phyloP scores from a whole-genome alignment of 2,888 invertebrate species.

The Cheilosia soror region DNA sequence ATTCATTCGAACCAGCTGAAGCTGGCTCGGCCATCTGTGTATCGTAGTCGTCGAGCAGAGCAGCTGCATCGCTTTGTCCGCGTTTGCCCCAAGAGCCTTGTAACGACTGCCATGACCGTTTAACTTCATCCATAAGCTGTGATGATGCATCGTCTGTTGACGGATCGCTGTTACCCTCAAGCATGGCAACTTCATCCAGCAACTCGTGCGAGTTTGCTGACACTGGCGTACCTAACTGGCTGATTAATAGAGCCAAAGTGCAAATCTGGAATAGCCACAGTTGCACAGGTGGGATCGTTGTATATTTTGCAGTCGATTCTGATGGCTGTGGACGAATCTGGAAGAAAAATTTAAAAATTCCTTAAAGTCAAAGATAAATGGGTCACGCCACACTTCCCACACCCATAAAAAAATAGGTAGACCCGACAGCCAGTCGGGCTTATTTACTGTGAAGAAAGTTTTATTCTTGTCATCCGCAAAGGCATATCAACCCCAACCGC shows the following conservation, averaged over 20 bases:
- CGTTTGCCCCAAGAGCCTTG: conserved; percentile 90
- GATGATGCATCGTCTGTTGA: conserved; percentile 18
- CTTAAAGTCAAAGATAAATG: no score
- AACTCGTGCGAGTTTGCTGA: conserved; percentile 27
- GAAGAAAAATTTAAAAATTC: not conserved
- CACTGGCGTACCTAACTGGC: conserved; percentile 9
- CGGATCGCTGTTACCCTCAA: conserved; percentile 25
- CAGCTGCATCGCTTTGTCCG: conserved; percentile 79
- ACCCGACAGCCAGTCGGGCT: no score
- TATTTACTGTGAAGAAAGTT: no score
- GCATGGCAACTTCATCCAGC: conserved; percentile 39
- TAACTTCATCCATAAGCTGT: conserved; percentile 79
- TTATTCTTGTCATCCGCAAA: not conserved
- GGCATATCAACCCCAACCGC: not conserved
- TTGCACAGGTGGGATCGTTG: not conserved
- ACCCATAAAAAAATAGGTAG: no score
- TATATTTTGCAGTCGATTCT: not conserved
- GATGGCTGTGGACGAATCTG: not conserved
- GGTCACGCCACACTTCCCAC: no score
- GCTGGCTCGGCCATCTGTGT: conserved; percentile 76
- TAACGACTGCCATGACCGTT: conserved; percentile 87
- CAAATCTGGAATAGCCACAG: conserved; percentile 1
- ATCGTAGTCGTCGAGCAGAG: conserved; percentile 76
- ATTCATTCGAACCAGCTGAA: conserved; percentile 47
- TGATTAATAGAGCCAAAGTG: conserved; percentile 1